Evolutionary conservation across 2,113 vertebrate genomes (phyloP).

Genomic region (Genyomyrus donnyi): DNA sequence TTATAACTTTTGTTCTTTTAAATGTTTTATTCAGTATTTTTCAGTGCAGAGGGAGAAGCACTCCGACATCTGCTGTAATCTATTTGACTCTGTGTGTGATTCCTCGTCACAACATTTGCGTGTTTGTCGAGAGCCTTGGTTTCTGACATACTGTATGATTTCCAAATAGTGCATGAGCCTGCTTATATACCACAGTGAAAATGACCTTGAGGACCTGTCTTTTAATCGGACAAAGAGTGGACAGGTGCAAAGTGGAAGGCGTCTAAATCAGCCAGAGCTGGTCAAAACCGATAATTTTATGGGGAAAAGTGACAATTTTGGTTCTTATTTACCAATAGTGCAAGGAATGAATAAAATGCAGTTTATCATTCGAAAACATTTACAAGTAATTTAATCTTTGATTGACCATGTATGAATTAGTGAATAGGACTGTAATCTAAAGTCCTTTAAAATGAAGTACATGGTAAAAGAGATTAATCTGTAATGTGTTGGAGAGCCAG

Average conservation of each 20-base stretch:
- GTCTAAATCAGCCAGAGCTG: not conserved
- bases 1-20: not conserved
- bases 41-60: not conserved
- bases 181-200: not conserved
- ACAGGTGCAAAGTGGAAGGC: not conserved
- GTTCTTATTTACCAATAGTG: not conserved
- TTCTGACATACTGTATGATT: not conserved
- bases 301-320: not conserved
- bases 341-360: not conserved
- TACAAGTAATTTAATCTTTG: not conserved
- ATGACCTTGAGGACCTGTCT: not conserved
- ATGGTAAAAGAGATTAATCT: not conserved
- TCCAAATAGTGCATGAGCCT: not conserved
- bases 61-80: not conserved
- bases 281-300: not conserved
- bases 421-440: not conserved
- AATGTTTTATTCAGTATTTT: not conserved
- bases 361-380: not conserved
- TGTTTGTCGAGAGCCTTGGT: not conserved
- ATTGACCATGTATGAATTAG: not conserved
- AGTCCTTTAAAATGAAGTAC: not conserved
- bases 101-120: not conserved
- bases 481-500: not conserved
- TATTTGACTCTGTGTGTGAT: not conserved
- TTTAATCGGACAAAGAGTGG: not conserved